Evolutionary conservation across 2,888 invertebrate species (phyloP).

Genomic region (Dolichopus griseipennis): DNA sequence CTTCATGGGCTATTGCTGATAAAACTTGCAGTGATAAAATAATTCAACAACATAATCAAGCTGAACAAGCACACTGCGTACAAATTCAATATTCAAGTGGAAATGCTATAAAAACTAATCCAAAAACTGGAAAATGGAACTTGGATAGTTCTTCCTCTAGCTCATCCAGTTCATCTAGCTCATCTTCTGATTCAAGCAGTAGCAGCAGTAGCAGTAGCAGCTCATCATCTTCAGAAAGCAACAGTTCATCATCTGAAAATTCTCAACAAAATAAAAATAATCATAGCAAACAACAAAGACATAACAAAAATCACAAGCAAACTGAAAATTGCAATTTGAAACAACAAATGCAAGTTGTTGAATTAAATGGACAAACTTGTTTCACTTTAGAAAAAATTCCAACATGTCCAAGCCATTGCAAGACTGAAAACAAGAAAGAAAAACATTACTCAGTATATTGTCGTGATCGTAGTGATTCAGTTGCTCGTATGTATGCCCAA

Average conservation of each 20-base stretch:
- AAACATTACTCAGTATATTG: conserved; percentile 42
- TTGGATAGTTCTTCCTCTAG: neutral
- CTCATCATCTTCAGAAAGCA: conserved; percentile 15
- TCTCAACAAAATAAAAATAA: neutral
- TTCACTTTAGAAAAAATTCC: conserved; percentile 51
- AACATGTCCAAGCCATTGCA: conserved; percentile 49
- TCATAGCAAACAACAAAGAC: neutral
- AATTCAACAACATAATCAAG: conserved; percentile 41
- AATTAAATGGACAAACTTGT: conserved; percentile 50
- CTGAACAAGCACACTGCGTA: conserved; percentile 42
- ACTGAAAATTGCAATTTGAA: conserved; percentile 26
- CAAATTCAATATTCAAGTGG: conserved; percentile 31
- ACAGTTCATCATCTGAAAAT: conserved; percentile 20
- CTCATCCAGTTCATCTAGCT: neutral
- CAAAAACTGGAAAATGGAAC: conserved; percentile 24
- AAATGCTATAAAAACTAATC: conserved; percentile 43
- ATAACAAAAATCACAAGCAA: conserved; percentile 10
- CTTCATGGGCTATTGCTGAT: conserved; percentile 49
- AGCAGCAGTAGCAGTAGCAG: neutral
- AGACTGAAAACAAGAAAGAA: conserved; percentile 34
- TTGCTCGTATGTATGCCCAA: conserved; percentile 26
- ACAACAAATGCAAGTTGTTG: conserved; percentile 48
- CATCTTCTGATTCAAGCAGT: neutral
- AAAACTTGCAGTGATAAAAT: conserved; percentile 44
- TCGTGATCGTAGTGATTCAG: conserved; percentile 28